These are phyloP conservation scores for Tinea trinotella DNA, from an alignment of 2,888 invertebrate species.

Conservation along the genomic window DNA sequence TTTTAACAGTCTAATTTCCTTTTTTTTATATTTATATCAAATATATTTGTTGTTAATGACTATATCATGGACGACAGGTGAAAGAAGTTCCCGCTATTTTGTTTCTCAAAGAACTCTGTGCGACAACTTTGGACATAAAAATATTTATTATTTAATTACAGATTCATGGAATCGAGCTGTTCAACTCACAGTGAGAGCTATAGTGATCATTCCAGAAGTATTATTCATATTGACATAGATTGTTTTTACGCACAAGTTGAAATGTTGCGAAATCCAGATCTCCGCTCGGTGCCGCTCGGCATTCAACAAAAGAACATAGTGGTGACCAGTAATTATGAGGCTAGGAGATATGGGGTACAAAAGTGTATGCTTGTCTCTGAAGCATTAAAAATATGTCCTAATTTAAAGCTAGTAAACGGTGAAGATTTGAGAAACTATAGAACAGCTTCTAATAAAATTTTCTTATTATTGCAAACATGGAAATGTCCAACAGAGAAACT, in stretches of 20 bases:
- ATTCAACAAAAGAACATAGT: slow-evolving; percentile 88
- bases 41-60: neutral
- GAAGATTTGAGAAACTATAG: slow-evolving; percentile 88
- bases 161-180: slow-evolving; percentile 64
- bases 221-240: slow-evolving; percentile 87
- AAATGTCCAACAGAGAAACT: slow-evolving; percentile 83
- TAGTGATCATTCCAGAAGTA: slow-evolving; percentile 75
- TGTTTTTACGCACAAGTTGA: slow-evolving; percentile 92
- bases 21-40: neutral
- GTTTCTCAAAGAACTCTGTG: slow-evolving; percentile 1
- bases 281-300: slow-evolving; percentile 79
- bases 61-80: slow-evolving; percentile 55
- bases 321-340: slow-evolving; percentile 88
- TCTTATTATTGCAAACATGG: slow-evolving; percentile 78
- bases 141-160: slow-evolving; percentile 32
- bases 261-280: slow-evolving; percentile 79
- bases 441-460: slow-evolving; percentile 82
- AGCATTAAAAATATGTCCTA: slow-evolving; percentile 80
- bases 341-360: slow-evolving; percentile 80
- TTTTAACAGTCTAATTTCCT: slow-evolving; percentile 37
- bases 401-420: slow-evolving; percentile 82
- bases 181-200: slow-evolving; percentile 46
- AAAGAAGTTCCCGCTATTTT: slow-evolving; percentile 29
- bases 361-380: slow-evolving; percentile 86
- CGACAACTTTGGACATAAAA: neutral